Conservation (phyloP, 2,797 vertebrate genomes). For the Choloepus didactylus region DNA sequence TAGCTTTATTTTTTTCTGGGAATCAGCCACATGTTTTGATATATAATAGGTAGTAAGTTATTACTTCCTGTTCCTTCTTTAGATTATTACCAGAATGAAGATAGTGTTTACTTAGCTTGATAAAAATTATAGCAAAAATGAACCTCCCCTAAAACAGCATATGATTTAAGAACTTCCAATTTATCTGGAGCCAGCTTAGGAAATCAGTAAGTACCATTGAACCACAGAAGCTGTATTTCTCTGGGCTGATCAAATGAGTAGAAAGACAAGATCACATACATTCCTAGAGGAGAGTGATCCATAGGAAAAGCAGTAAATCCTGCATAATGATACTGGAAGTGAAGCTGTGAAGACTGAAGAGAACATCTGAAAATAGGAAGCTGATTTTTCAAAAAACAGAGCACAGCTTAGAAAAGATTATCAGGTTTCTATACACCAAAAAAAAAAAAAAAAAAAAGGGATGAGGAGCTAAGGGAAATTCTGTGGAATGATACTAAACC, state of each 20-base stretch:
- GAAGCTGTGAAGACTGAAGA: background rate
- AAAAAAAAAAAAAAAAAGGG: background rate
- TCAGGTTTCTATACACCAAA: background rate
- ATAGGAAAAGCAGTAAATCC: background rate
- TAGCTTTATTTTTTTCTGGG: background rate
- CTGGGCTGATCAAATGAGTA: background rate
- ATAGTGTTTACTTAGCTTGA: background rate
- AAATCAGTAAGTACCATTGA: background rate
- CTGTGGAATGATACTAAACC: constrained; percentile 14
- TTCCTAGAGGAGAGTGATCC: background rate
- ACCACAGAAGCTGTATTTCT: background rate
- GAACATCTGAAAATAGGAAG: background rate
- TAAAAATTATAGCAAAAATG: constrained; percentile 14
- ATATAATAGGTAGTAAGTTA: background rate
- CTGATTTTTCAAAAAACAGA: background rate
- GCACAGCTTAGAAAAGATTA: background rate
- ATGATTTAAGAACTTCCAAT: background rate
- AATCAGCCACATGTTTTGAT: background rate
- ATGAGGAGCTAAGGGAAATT: background rate
- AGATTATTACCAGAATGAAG: background rate
- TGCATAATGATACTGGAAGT: background rate
- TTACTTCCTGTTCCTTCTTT: background rate
- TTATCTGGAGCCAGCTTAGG: background rate
- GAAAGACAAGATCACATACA: background rate
- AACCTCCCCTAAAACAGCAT: background rate